Conservation (phyloP, 2,113 vertebrate species). For the Candoia aspera region DNA sequence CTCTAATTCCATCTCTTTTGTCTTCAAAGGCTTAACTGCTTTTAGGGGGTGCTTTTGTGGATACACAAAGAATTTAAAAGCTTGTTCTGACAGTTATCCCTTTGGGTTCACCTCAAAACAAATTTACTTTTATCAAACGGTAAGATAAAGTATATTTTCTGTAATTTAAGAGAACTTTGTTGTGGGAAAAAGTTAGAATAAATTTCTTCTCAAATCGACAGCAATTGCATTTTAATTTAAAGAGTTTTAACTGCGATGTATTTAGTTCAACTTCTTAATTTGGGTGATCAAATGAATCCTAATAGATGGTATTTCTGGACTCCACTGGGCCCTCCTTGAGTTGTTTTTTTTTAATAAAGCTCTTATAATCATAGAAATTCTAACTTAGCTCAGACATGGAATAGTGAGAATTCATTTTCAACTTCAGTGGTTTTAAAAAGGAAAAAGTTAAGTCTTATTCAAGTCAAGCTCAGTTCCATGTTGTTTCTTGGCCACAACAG, state of each 20-base stretch:
- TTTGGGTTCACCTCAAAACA: background rate
- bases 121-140: slow-evolving; percentile 4
- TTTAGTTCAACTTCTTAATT: background rate
- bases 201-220: background rate
- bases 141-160: slow-evolving; percentile 15
- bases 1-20: slow-evolving; percentile 46
- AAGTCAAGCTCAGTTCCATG: background rate
- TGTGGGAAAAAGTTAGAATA: slow-evolving; percentile 11
- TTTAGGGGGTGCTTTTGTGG: slow-evolving; percentile 47
- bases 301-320: background rate
- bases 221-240: slow-evolving; percentile 9
- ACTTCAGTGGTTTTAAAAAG: background rate
- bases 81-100: slow-evolving; percentile 17
- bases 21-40: slow-evolving; percentile 47
- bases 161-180: slow-evolving; percentile 12
- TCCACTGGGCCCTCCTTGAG: background rate
- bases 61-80: slow-evolving; percentile 24
- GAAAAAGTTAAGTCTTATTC: background rate
- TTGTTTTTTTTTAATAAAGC: background rate
- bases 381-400: background rate
- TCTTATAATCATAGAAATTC: background rate
- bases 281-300: background rate
- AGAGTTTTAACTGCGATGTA: background rate
- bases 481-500: background rate
- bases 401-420: background rate